A percentile compares a stretch with the other conserved stretches of the same genome.
These are phyloP conservation scores for Caranx melampygus DNA, from an alignment of 2,113 vertebrate genomes.

Conservation along the genomic window DNA sequence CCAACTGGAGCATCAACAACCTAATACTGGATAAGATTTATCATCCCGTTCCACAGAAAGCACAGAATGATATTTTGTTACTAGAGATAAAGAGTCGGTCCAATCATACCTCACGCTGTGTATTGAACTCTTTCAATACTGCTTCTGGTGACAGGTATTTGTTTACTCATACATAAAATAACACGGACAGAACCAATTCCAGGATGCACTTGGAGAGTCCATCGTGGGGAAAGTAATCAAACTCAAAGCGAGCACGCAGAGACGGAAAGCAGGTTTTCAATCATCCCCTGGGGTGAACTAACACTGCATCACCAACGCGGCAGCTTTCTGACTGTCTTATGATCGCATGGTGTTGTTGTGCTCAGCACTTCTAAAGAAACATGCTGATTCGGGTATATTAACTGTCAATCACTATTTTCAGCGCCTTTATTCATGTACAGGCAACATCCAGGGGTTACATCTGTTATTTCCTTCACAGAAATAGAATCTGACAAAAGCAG, in stretches of 20 bases:
- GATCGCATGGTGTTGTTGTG: background rate
- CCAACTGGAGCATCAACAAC: background rate
- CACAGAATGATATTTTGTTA: background rate
- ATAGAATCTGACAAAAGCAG: slow-evolving; percentile 16
- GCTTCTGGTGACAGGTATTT: slow-evolving; percentile 28
- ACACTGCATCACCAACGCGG: slow-evolving; percentile 22
- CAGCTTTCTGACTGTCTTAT: background rate
- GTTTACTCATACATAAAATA: slow-evolving; percentile 54
- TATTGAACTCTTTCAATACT: slow-evolving; percentile 17
- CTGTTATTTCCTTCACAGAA: background rate
- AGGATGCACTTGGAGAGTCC: slow-evolving; percentile 18
- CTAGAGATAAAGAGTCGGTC: background rate
- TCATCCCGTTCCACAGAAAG: background rate
- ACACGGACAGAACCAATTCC: slow-evolving; percentile 9
- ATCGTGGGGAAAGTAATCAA: slow-evolving; percentile 50
- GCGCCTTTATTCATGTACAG: slow-evolving; percentile 26
- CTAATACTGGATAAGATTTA: background rate
- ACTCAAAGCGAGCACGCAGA: slow-evolving; percentile 17
- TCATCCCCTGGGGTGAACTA: slow-evolving; percentile 43
- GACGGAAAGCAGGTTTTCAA: slow-evolving; percentile 40
- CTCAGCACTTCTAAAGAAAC: slow-evolving; percentile 65
- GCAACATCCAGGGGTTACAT: background rate
- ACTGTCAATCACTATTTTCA: slow-evolving; percentile 55
- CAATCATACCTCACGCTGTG: background rate
- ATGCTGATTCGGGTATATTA: slow-evolving; percentile 50